These are phyloP conservation scores for Portunus trituberculatus DNA, from an alignment of 1,140 invertebrate genomes.

Conservation along the genomic window DNA sequence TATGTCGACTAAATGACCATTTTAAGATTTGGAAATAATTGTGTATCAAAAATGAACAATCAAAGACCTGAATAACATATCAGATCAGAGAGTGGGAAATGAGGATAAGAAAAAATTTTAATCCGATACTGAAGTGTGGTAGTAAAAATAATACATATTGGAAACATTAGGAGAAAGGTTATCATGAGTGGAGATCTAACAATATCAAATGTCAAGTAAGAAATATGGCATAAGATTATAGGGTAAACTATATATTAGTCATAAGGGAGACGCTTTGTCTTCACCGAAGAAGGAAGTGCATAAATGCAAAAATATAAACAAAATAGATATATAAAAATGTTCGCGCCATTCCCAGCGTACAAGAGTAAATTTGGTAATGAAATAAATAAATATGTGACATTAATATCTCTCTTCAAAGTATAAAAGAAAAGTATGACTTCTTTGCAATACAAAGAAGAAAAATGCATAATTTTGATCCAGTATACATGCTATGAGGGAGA, in stretches of 20 bases:
- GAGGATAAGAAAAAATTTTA: neutral
- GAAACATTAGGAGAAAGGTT: neutral
- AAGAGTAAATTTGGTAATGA: too few species aligned
- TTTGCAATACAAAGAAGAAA: too few species aligned
- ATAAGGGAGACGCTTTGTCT: neutral
- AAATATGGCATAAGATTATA: neutral
- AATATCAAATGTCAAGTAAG: neutral
- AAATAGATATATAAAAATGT: conserved; percentile 15
- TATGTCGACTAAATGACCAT: neutral
- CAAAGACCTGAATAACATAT: neutral
- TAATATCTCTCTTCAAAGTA: too few species aligned
- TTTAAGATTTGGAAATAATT: neutral
- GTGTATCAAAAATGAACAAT: neutral
- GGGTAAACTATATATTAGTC: conserved; percentile 13
- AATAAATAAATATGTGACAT: too few species aligned
- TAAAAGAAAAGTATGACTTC: too few species aligned
- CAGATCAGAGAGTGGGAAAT: neutral
- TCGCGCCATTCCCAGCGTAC: too few species aligned
- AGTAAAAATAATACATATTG: conserved; percentile 10
- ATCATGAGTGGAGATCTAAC: neutral
- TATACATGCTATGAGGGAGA: too few species aligned
- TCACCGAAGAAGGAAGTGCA: conserved; percentile 8
- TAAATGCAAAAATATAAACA: neutral
- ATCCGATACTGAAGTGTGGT: neutral
- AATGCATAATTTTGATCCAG: too few species aligned